A percentile compares a stretch with the other conserved stretches of the same genome.
Evolutionary conservation across 2,797 vertebrate species (phyloP).

Genomic region (Leucoraja ocellata): DNA sequence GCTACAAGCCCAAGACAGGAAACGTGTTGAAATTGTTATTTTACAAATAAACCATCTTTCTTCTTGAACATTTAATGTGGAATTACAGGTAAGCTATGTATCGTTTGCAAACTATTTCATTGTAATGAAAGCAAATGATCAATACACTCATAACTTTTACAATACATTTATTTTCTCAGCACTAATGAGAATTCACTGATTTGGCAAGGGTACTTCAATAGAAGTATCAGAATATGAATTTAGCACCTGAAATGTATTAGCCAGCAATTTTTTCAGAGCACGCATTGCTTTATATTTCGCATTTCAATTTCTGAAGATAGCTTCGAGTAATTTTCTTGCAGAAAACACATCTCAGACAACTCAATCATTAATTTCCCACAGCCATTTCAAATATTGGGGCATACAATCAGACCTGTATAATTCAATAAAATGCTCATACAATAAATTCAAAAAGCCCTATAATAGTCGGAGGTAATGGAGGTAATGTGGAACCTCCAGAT

Average conservation of each 20-base stretch:
- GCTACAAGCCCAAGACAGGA: background rate
- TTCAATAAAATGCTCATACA: background rate
- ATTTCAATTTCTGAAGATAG: background rate
- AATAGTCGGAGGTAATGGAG: background rate
- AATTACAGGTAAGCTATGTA: background rate
- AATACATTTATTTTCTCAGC: background rate
- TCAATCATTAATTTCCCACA: background rate
- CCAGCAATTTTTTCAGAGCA: background rate
- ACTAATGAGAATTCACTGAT: background rate
- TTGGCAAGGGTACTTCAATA: slow-evolving; percentile 6
- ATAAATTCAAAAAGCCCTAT: background rate
- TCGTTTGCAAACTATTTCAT: background rate
- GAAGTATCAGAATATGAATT: background rate
- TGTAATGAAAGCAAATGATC: background rate
- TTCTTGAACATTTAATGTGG: background rate
- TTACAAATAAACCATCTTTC: background rate
- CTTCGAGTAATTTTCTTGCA: background rate
- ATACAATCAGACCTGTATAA: background rate
- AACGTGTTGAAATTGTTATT: background rate
- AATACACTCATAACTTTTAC: background rate
- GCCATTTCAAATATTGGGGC: background rate
- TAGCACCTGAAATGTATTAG: background rate
- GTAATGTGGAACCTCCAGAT: background rate
- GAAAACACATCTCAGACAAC: background rate
- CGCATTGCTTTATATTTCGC: background rate